These are phyloP conservation scores for Silurus glanis DNA, from an alignment of 2,113 vertebrate genomes.

Conservation along the genomic window DNA sequence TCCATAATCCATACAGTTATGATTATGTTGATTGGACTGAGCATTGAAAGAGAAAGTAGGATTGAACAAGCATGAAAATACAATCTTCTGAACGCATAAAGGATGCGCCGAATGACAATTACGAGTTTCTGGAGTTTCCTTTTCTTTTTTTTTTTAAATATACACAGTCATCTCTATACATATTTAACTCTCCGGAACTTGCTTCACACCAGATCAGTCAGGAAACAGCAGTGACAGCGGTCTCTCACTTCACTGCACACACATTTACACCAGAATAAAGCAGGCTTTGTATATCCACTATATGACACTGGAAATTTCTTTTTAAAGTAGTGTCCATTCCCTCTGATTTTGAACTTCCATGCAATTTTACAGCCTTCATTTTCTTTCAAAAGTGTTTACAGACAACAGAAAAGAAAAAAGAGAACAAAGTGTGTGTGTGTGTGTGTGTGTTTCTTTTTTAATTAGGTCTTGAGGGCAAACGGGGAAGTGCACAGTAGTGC, in stretches of 20 bases:
- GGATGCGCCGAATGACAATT: not conserved
- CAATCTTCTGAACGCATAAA: not conserved
- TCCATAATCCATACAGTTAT: not conserved
- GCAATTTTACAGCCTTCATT: not conserved
- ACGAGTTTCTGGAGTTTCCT: conserved; percentile 34
- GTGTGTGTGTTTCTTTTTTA: not conserved
- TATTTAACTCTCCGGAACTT: conserved; percentile 60
- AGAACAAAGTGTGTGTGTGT: not conserved
- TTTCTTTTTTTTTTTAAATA: conserved; percentile 14
- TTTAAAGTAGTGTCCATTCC: not conserved
- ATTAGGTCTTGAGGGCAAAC: conserved; percentile 1
- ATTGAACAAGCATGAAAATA: not conserved
- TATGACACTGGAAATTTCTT: not conserved
- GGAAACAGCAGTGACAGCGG: conserved; percentile 61
- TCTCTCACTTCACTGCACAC: conserved; percentile 37
- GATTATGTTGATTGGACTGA: not conserved
- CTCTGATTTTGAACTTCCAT: not conserved
- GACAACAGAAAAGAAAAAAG: not conserved
- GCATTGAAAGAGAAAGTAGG: not conserved
- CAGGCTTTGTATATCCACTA: not conserved
- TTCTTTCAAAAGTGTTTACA: not conserved
- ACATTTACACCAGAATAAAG: not conserved
- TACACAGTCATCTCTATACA: conserved; percentile 53
- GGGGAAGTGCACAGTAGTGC: not conserved
- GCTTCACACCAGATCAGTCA: conserved; percentile 60